phyloP scores from a whole-genome alignment of 2,888 invertebrate genomes.

The Eupeodes latifasciatus region DNA sequence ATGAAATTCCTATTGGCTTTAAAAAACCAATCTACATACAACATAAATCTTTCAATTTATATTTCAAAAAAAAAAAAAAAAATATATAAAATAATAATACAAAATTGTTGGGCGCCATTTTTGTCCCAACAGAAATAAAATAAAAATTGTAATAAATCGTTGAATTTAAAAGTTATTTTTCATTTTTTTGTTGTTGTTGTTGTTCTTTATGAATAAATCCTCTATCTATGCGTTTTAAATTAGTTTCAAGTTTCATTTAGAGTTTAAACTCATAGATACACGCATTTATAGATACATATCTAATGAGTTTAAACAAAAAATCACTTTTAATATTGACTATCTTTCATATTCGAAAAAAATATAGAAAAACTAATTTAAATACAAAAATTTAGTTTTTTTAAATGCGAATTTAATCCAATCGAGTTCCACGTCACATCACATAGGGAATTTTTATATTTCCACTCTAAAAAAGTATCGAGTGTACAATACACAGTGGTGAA shows the following conservation, averaged over 20 bases:
- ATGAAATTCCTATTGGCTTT: conserved; percentile 43
- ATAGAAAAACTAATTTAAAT: conserved; percentile 54
- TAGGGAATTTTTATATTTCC: conserved; percentile 27
- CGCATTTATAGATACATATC: conserved; percentile 46
- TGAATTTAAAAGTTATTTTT: conserved; percentile 38
- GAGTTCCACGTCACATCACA: conserved; percentile 22
- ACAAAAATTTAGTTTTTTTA: conserved; percentile 24
- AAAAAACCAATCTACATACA: conserved; percentile 15
- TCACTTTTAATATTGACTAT: conserved; percentile 50
- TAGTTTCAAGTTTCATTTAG: conserved; percentile 62
- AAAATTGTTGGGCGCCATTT: conserved; percentile 61
- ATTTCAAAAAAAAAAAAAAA: not conserved
- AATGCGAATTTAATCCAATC: conserved; percentile 74
- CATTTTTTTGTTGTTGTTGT: not conserved
- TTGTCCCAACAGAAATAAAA: conserved; percentile 7
- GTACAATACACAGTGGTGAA: conserved; percentile 10
- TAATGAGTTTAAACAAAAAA: conserved; percentile 34
- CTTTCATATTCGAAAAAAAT: conserved; percentile 48
- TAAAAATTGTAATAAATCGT: conserved; percentile 42
- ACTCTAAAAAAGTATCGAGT: conserved; percentile 30
- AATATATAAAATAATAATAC: conserved; percentile 2
- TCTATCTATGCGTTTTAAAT: conserved; percentile 51
- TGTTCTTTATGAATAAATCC: conserved; percentile 5
- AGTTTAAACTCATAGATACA: conserved; percentile 13
- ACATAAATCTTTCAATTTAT: conserved; percentile 29